phyloP scores from a whole-genome alignment of 2,797 vertebrate genomes.

The Astyanax mexicanus region DNA sequence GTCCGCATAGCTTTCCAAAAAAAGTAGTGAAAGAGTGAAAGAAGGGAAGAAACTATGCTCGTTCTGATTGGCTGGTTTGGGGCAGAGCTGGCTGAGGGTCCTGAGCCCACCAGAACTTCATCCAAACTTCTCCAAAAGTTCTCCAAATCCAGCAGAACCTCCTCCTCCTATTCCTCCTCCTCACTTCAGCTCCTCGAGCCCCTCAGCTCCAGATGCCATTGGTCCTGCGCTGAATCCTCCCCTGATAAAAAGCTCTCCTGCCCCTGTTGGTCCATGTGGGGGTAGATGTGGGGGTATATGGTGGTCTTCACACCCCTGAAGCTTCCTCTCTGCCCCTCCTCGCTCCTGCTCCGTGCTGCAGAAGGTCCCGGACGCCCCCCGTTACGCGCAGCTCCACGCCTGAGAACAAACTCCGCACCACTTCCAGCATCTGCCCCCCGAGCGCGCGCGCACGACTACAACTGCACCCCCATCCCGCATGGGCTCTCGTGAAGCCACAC shows the following conservation, averaged over 20 bases:
- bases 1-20: conserved; percentile 59
- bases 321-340: not conserved
- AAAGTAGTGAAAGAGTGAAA: not conserved
- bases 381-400: not conserved
- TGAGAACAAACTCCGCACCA: conserved; percentile 2
- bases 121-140: not conserved
- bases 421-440: conserved; percentile 4
- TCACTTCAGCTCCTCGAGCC: conserved; percentile 4
- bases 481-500: conserved; percentile 30
- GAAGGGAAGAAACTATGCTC: not conserved
- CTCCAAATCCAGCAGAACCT: not conserved
- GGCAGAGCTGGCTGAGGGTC: not conserved
- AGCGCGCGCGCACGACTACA: conserved; percentile 7
- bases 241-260: not conserved
- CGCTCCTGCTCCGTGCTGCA: not conserved
- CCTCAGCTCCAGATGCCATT: conserved; percentile 15
- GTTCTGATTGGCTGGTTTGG: not conserved
- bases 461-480: conserved; percentile 22
- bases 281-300: no score
- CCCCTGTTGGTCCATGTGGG: conserved; percentile 26
- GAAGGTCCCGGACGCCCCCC: conserved; percentile 12
- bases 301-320: not conserved
- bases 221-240: not conserved
- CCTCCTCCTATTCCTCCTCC: no score
- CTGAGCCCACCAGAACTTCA: conserved; percentile 15